Base-by-base conservation (phyloP, 2,113 vertebrate genomes). In the Dolichallabes microphthalmus region DNA sequence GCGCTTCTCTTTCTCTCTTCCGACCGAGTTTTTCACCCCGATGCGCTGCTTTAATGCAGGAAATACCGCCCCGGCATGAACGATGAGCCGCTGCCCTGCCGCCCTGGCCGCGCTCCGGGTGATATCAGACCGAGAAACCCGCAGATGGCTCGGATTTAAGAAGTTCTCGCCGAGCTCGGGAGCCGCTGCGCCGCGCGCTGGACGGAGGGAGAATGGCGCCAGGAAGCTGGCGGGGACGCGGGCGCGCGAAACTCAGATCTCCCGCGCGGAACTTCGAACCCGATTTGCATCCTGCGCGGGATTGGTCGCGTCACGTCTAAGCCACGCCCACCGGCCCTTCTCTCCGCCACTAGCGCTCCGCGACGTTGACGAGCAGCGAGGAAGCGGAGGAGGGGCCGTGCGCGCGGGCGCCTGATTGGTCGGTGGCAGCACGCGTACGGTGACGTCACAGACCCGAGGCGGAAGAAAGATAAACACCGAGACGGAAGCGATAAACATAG, bases 211-310 rank as follows among this genome's bases (percentile, higher is more conserved):
- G 89, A 91, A 92, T 92, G 91, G 92, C 90, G 92, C 90, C 92
- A 92, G 92, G 92, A 92, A 92, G 92, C 91, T 86, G 89, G 90
- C 88, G 88, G 82, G 79, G 89, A 89, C 68, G 64, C 87, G 85
- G 87, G 88, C 88, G 85, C 90, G 86, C 91, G 86, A 91, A 91
- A 91, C 91, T 91, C 85, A 27, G 85, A 89, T 95, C 96, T 95
- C 96, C 95, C 96, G 96, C 95, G 93, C 91, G 90, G 87, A 63
- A 93, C 94, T 97, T 97, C 94, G 94, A 97, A 97, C 85, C 0
- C 74, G n/a, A 95, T 97, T 96, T 95, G 93, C 96, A 96, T 96
- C 80, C 39, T 10, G 6, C n/a, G 3, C 7, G 2, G 11, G 84
- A 95, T 94, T 96, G 94, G 95, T 14, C 17, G 15, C 2, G 0